Conservation (phyloP, 2,113 vertebrate species). For the Benitochromis conjunctus region DNA sequence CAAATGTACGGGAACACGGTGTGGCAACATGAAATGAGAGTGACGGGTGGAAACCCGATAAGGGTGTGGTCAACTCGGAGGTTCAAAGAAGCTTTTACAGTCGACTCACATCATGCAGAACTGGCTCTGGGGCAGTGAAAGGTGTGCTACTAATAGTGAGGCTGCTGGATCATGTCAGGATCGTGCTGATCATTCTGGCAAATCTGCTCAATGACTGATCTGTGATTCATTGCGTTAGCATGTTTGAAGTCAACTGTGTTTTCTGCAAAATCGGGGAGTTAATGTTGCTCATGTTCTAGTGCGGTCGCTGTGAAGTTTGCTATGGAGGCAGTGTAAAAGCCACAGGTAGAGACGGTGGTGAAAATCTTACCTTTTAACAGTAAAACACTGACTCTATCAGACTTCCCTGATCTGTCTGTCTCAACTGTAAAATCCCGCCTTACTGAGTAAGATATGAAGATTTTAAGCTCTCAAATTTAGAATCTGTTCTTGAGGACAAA, state of each 20-base stretch:
- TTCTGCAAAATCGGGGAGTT: background rate
- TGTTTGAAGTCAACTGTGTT: background rate
- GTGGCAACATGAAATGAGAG: background rate
- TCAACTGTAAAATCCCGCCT: fast-evolving
- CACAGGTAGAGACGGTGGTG: background rate
- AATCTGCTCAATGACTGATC: background rate
- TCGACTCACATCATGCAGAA: background rate
- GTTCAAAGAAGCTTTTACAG: background rate
- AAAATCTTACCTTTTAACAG: background rate
- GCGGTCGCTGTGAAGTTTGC: background rate
- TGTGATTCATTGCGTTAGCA: background rate
- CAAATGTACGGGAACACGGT: background rate
- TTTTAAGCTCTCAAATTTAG: background rate
- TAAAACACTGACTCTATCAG: background rate
- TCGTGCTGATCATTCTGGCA: background rate
- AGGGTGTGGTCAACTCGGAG: background rate
- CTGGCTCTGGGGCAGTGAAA: background rate
- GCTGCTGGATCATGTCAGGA: constrained; percentile 3
- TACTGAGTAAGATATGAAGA: background rate
- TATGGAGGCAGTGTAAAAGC: background rate
- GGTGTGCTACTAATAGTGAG: background rate
- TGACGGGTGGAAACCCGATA: background rate
- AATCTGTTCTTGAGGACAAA: background rate
- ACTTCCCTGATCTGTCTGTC: background rate
- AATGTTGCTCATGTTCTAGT: background rate